Base-by-base conservation (phyloP, 2,113 vertebrate genomes). In the Furnarius figulus region DNA sequence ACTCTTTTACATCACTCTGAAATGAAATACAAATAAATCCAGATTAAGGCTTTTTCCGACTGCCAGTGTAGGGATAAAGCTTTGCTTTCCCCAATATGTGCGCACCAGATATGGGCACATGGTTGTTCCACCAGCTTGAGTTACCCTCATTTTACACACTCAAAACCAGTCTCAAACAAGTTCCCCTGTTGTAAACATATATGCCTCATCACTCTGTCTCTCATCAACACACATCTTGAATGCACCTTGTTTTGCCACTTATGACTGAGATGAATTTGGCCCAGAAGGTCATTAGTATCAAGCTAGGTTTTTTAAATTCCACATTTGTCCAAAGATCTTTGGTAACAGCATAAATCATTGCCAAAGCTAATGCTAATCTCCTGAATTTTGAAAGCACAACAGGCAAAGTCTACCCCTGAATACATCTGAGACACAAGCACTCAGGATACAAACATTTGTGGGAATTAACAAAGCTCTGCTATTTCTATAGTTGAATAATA, bases 301-400 rank as follows among this genome's bases (percentile, higher is more conserved):
- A 8, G 14, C 39, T 74, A 6, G 5, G 3, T 2, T 75, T 76
- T 90, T 74, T 30, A 42, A 25, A 42, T 58, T 81, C 47, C 28
- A 31, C 1, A 0, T 78, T 78, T 92, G 17, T 52, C 35, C 72
- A 63, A 75, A 84, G 42, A 72, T 81, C 68, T 94, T 80, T 67
- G 47, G n/a, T 86, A 79, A 42, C 28, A 50, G 25, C n/a, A 94
- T 65, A 96, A 95, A 91, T 74, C 6, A 0, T 72, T 86, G 53
- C 61, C 70, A 92, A 95, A 95, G 20, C 52, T 61, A 94, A 95
- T 87, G 44, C 8, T 86, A 89, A 94, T 84, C 55, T 94, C 79
- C 63, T 83, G 80, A 80, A 55, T 97, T 97, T 92, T 85, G 73
- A 96, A 93, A 95, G 71, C 78, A 58, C 73, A 87, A 82, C 42